Evolutionary conservation across 2,888 invertebrate species (phyloP).

Genomic region (Cynaeus angustus): DNA sequence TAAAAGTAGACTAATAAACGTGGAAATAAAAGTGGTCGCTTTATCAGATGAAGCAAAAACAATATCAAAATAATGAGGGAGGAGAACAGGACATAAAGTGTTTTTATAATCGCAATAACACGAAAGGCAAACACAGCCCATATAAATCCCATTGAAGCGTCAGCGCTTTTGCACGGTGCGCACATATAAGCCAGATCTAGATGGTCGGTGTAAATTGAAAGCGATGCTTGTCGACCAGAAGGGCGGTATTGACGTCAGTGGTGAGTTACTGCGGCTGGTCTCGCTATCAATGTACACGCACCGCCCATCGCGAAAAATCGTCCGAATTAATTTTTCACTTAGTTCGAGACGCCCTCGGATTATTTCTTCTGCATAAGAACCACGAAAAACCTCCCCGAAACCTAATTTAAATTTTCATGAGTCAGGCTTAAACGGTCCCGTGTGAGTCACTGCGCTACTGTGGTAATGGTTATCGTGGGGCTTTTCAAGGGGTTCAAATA

Average conservation of each 20-base stretch:
- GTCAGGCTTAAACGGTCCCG: constrained; percentile 53
- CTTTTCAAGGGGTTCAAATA: constrained; percentile 47
- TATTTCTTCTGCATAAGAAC: constrained; percentile 1
- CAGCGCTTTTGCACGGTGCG: constrained; percentile 59
- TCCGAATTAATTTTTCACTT: constrained; percentile 56
- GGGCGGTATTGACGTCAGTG: constrained; percentile 62
- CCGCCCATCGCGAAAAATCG: constrained; percentile 56
- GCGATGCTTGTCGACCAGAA: constrained; percentile 62
- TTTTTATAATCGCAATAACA: constrained; percentile 61
- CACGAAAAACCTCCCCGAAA: constrained; percentile 30
- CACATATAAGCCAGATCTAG: constrained; percentile 50
- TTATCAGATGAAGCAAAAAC: constrained; percentile 55
- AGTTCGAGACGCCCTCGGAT: constrained; percentile 1
- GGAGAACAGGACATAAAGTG: constrained; percentile 56
- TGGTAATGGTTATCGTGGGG: constrained; percentile 35
- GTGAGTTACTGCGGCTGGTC: constrained; percentile 62
- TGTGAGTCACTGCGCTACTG: constrained; percentile 51
- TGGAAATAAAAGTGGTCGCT: constrained; percentile 41
- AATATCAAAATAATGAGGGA: constrained; percentile 59
- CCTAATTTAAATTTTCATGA: constrained; percentile 56
- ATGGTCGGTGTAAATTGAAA: constrained; percentile 62
- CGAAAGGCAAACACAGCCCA: constrained; percentile 58
- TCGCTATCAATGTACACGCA: constrained; percentile 58
- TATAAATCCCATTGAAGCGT: constrained; percentile 62
- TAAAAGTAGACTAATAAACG: constrained; percentile 18